phyloP scores from a whole-genome alignment of 2,113 vertebrate species.

The Nannobrachium achirus region DNA sequence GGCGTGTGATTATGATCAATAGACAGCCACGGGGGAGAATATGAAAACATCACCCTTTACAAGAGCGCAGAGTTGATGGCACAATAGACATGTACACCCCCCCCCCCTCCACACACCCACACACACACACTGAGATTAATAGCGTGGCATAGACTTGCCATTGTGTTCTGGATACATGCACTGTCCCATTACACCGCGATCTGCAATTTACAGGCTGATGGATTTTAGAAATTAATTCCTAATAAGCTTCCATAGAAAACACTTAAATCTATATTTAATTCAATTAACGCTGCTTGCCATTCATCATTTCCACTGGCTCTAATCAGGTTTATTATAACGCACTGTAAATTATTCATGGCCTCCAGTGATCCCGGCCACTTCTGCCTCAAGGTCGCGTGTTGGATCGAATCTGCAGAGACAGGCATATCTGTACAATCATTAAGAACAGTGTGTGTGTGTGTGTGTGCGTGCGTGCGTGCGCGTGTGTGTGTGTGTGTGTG shows the following conservation, averaged over 20 bases:
- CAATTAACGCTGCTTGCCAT: conserved; percentile 59
- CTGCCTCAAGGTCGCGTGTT: conserved; percentile 47
- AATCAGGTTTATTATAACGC: conserved; percentile 65
- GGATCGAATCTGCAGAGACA: conserved; percentile 31
- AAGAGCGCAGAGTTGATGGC: too few species aligned
- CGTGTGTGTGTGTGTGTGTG: conserved; percentile 6
- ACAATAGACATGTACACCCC: too few species aligned
- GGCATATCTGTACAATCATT: neutral
- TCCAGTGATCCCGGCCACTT: conserved; percentile 47
- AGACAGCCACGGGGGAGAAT: neutral
- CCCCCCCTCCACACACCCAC: too few species aligned
- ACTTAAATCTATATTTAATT: conserved; percentile 74
- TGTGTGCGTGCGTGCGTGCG: neutral
- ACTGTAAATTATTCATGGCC: conserved; percentile 63
- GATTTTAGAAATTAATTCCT: conserved; percentile 57
- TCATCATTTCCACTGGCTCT: conserved; percentile 66
- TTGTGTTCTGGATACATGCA: conserved; percentile 19
- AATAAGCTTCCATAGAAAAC: conserved; percentile 55
- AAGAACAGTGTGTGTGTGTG: conserved; percentile 5
- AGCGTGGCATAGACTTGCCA: neutral
- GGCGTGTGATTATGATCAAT: too few species aligned
- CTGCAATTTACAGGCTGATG: conserved; percentile 49
- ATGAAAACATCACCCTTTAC: neutral
- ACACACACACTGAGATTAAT: neutral
- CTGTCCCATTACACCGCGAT: conserved; percentile 36